These are phyloP conservation scores for Enteromius fasciolatus DNA, from an alignment of 2,797 vertebrate species.

Conservation along the genomic window DNA sequence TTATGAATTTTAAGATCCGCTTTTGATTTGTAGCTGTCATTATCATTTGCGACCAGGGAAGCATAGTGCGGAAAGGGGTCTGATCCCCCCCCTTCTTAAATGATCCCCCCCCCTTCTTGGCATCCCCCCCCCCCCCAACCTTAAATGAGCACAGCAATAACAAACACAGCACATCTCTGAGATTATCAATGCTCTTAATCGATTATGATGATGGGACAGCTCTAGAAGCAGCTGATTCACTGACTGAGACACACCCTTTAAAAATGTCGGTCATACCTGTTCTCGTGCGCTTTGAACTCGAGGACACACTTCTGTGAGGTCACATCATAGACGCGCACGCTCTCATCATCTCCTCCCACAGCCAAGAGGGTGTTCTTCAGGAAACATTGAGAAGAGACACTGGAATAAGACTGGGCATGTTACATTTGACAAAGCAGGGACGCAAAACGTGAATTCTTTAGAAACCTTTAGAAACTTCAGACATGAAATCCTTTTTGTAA, in stretches of 20 bases:
- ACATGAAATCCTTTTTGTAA: slow-evolving; percentile 87
- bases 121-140: no score
- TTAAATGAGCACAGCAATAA: slow-evolving; percentile 30
- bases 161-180: background rate
- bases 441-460: background rate
- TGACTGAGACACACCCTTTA: background rate
- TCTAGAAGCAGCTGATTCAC: background rate
- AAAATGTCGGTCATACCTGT: slow-evolving; percentile 78
- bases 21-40: no score
- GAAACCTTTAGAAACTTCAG: slow-evolving; percentile 79
- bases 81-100: no score
- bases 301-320: slow-evolving; percentile 79
- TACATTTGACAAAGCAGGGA: background rate
- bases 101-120: no score
- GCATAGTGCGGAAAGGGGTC: no score
- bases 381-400: background rate
- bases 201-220: no score
- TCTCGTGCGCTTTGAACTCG: slow-evolving; percentile 95
- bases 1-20: no score
- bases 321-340: slow-evolving; percentile 83
- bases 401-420: background rate
- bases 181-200: no score
- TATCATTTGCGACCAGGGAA: no score
- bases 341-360: slow-evolving; percentile 89
- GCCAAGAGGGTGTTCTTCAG: slow-evolving; percentile 85